Evolutionary conservation across 2,113 vertebrate genomes (phyloP).

Genomic region (Phocoena phocoena): DNA sequence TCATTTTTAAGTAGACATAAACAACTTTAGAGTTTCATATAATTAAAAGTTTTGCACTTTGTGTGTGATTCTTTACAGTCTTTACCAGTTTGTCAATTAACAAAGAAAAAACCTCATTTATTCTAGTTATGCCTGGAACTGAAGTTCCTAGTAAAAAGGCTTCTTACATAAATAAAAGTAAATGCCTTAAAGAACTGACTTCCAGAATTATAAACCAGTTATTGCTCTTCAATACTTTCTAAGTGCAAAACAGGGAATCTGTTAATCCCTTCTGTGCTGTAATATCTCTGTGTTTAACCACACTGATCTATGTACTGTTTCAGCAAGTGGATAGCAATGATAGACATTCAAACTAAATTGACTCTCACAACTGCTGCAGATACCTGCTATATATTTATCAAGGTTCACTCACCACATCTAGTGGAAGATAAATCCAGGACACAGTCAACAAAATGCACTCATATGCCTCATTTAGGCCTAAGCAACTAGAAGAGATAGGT

Average conservation of each 20-base stretch:
- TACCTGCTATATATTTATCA: constrained; percentile 14
- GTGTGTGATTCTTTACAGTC: constrained; percentile 28
- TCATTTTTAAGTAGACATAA: constrained; percentile 37
- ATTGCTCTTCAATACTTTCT: constrained; percentile 32
- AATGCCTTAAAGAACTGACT: constrained; percentile 44
- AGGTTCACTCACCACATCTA: constrained; percentile 40
- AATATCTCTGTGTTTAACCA: constrained; percentile 24
- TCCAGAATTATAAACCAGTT: constrained; percentile 43
- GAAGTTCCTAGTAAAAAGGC: constrained; percentile 56
- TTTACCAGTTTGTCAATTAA: constrained; percentile 59
- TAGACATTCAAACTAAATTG: neutral
- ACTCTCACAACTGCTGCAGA: neutral
- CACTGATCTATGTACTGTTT: constrained; percentile 13
- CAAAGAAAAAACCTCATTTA: constrained; percentile 53
- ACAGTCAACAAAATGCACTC: constrained; percentile 9
- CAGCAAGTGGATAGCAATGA: neutral
- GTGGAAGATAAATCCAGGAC: constrained; percentile 33
- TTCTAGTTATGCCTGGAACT: constrained; percentile 54
- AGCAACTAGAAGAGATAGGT: neutral
- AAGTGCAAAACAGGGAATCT: constrained; percentile 50
- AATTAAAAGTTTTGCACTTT: constrained; percentile 57
- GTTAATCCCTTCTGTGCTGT: neutral
- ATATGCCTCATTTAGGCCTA: neutral
- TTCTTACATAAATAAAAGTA: constrained; percentile 50
- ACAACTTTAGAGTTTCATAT: constrained; percentile 18